Evolutionary conservation across 2,113 vertebrate species (phyloP).

Genomic region (Leptocoma aspasia): DNA sequence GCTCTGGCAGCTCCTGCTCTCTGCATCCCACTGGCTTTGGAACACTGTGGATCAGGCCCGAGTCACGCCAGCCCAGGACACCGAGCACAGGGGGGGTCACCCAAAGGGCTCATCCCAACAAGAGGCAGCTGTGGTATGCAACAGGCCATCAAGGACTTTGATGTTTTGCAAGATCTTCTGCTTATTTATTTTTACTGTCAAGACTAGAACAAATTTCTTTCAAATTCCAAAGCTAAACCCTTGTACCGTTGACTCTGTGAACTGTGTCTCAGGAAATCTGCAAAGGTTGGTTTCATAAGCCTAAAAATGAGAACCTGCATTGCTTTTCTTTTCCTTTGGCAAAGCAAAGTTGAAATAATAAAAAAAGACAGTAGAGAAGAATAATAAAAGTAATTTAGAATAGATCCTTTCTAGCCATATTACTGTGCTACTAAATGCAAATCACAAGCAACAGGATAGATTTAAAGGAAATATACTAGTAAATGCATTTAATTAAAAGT

Average conservation of each 20-base stretch:
- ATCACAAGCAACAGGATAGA: accelerated
- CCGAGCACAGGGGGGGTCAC: accelerated
- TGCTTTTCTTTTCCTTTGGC: background rate
- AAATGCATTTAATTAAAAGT: background rate
- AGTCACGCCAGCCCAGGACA: background rate
- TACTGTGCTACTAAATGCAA: background rate
- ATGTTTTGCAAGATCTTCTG: background rate
- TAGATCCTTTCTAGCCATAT: background rate
- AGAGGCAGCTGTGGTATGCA: background rate
- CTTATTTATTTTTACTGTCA: background rate
- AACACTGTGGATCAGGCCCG: accelerated
- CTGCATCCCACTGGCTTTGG: background rate
- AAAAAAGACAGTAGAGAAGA: background rate
- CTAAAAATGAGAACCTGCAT: background rate
- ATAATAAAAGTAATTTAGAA: background rate
- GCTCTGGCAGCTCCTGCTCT: background rate
- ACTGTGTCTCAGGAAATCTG: background rate
- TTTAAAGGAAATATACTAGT: background rate
- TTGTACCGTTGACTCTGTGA: background rate
- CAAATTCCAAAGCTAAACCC: background rate
- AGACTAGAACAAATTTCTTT: background rate
- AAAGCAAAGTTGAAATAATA: background rate
- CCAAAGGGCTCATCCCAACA: background rate
- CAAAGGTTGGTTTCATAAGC: background rate
- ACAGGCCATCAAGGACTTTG: background rate